These are phyloP conservation scores for Diplosoma virens DNA, from an alignment of 23 tunicate genomes.

Conservation along the genomic window DNA sequence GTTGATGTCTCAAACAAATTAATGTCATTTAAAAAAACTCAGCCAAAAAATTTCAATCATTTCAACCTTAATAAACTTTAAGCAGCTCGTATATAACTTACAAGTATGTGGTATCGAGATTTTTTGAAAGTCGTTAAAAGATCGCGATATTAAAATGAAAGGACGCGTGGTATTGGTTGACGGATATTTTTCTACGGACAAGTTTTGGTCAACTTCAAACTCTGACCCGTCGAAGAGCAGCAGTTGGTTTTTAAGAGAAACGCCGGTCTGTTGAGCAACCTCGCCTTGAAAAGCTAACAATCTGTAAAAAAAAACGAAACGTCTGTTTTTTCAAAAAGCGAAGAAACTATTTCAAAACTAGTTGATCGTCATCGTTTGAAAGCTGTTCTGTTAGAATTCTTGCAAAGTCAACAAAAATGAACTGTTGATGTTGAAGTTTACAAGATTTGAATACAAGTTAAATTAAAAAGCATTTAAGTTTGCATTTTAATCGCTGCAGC, in stretches of 20 bases:
- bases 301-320: no score
- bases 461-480: no score
- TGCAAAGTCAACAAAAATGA: no score
- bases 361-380: no score
- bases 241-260: conserved; percentile 49
- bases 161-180: conserved; percentile 48
- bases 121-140: conserved; percentile 52
- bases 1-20: no score
- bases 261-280: conserved; percentile 61
- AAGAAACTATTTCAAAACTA: no score
- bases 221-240: conserved; percentile 54
- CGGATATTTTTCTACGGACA: conserved; percentile 53
- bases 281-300: conserved; percentile 48
- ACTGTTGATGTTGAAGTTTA: no score
- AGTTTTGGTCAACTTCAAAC: conserved; percentile 43
- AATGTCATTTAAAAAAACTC: no score
- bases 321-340: no score
- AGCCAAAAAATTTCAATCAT: not conserved
- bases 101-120: conserved; percentile 82
- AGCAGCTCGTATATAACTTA: conserved; percentile 26
- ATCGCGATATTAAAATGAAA: conserved; percentile 35
- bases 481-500: no score
- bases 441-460: no score
- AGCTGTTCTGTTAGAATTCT: no score
- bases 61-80: not conserved